Evolutionary conservation across 2,113 vertebrate species (phyloP).

Genomic region (Phalacrocorax pelagicus): DNA sequence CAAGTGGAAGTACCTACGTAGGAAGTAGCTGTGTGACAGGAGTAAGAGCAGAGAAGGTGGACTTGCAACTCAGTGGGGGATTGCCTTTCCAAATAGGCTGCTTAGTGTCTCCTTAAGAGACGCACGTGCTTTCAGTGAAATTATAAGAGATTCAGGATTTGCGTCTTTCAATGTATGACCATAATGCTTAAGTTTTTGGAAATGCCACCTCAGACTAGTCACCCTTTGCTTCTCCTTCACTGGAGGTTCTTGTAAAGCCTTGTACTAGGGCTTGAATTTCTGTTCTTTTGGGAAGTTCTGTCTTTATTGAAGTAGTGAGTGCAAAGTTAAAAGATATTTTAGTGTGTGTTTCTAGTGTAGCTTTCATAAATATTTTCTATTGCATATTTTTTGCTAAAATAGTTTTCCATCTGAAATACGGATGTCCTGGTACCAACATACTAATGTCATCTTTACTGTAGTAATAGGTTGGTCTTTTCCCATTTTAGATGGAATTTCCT

Average conservation of each 20-base stretch:
- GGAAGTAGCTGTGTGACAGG: not conserved
- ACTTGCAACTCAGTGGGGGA: not conserved
- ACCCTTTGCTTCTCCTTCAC: not conserved
- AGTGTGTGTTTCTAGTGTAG: not conserved
- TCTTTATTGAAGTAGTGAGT: not conserved
- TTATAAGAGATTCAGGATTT: not conserved
- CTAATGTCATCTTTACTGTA: not conserved
- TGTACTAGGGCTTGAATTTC: not conserved
- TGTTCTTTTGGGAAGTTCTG: not conserved
- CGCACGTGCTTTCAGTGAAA: not conserved
- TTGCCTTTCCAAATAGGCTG: not conserved
- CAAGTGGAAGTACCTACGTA: rapidly evolving
- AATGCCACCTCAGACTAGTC: not conserved
- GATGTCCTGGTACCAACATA: not conserved
- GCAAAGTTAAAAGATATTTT: not conserved
- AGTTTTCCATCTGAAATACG: not conserved
- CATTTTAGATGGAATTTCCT: not conserved
- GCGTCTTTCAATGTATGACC: not conserved
- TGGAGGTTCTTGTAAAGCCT: not conserved
- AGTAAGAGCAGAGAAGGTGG: not conserved
- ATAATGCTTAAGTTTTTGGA: not conserved
- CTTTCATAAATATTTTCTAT: not conserved
- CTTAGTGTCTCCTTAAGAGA: not conserved
- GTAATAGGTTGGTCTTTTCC: not conserved
- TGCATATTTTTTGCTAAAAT: not conserved